These are phyloP conservation scores for Hydrophis major DNA, from an alignment of 2,797 vertebrate species.

Conservation along the genomic window DNA sequence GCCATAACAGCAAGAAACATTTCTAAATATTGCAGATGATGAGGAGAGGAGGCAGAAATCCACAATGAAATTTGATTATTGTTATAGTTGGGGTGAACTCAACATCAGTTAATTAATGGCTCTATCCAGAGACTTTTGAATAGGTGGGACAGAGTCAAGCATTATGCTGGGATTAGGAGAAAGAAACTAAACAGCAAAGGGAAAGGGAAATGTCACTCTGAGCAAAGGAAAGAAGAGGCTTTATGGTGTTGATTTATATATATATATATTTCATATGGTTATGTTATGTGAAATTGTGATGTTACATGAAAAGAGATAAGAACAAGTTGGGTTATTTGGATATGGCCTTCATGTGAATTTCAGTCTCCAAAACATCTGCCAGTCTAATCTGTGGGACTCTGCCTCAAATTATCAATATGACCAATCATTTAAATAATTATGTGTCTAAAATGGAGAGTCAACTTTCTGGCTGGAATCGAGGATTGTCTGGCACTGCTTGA, in stretches of 20 bases:
- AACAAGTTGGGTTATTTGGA: neutral
- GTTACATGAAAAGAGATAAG: neutral
- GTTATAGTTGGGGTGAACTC: neutral
- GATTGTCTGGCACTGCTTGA: neutral
- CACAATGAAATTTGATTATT: neutral
- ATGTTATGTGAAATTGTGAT: neutral
- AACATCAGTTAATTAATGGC: neutral
- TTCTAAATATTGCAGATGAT: neutral
- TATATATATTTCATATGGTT: neutral
- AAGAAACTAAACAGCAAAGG: neutral
- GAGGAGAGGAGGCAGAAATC: neutral
- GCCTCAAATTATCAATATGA: neutral
- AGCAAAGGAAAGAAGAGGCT: neutral
- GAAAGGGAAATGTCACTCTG: neutral
- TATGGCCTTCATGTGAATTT: neutral
- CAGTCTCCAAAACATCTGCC: constrained; percentile 22
- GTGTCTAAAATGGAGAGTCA: neutral
- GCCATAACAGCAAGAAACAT: neutral
- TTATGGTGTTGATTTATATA: neutral
- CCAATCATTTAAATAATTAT: constrained; percentile 21
- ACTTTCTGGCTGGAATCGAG: neutral
- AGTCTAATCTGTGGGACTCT: neutral
- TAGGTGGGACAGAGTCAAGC: neutral
- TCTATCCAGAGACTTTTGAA: neutral
- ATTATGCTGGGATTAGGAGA: too few relatives aligned